phyloP scores from a whole-genome alignment of 2,113 vertebrate species.

The Protomyctophum bolini region DNA sequence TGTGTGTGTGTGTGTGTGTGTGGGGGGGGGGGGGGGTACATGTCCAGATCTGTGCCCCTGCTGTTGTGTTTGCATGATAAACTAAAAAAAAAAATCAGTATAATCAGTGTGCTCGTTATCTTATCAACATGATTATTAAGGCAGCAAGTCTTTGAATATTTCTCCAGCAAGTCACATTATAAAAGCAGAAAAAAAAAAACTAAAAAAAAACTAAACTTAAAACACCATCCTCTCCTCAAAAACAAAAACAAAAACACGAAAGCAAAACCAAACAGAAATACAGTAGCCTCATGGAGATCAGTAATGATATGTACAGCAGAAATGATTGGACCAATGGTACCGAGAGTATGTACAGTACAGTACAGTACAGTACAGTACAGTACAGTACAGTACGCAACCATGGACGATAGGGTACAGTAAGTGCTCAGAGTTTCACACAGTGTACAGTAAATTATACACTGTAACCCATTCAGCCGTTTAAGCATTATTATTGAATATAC shows the following conservation, averaged over 20 bases:
- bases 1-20: too few species aligned
- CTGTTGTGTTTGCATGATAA: background rate
- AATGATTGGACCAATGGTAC: background rate
- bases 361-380: too few species aligned
- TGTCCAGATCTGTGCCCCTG: background rate
- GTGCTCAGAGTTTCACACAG: too few species aligned
- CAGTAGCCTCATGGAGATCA: slow-evolving; percentile 29
- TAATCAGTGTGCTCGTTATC: slow-evolving; percentile 46
- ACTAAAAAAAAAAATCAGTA: slow-evolving; percentile 38
- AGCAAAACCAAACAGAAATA: too few species aligned
- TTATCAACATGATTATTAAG: slow-evolving; percentile 14
- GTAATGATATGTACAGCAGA: slow-evolving; percentile 41
- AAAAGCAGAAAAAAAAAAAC: background rate
- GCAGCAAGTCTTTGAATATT: slow-evolving; percentile 22
- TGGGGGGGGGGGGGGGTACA: too few species aligned
- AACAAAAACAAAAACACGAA: slow-evolving; percentile 14
- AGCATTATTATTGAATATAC: too few species aligned
- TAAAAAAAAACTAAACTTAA: too few species aligned
- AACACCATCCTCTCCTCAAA: slow-evolving; percentile 7
- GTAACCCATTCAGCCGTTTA: too few species aligned
- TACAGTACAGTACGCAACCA: too few species aligned
- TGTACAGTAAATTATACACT: too few species aligned
- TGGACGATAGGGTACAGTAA: too few species aligned
- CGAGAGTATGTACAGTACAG: background rate
- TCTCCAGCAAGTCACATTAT: slow-evolving; percentile 6